A percentile compares a stretch with the other conserved stretches of the same genome.
Conservation (phyloP, 2,797 vertebrate genomes). For the Chiloscyllium punctatum region DNA sequence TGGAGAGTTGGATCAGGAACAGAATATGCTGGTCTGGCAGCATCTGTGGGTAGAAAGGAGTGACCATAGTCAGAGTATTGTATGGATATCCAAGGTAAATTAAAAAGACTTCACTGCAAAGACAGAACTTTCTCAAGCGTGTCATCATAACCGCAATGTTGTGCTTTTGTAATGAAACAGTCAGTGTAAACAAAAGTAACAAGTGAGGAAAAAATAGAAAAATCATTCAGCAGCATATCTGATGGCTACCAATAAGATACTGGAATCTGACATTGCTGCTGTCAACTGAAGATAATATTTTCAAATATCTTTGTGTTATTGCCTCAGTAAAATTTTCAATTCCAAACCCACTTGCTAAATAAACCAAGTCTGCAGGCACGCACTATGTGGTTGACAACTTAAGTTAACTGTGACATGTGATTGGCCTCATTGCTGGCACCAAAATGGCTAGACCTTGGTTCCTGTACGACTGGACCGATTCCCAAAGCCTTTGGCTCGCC, state of each 20-base stretch:
- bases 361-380: neutral
- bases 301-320: neutral
- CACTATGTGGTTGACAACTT: neutral
- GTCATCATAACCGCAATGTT: neutral
- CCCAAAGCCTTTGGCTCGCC: slow-evolving; percentile 47
- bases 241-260: neutral
- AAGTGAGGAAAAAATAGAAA: neutral
- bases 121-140: neutral
- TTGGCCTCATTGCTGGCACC: neutral
- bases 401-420: slow-evolving; percentile 6
- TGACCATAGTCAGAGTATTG: neutral
- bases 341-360: neutral
- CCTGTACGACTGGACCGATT: slow-evolving; percentile 47
- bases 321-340: neutral
- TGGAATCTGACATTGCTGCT: neutral
- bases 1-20: no score
- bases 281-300: neutral
- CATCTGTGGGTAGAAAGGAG: no score
- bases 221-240: neutral
- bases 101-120: neutral
- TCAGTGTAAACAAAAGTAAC: neutral
- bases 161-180: neutral
- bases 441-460: slow-evolving; percentile 42
- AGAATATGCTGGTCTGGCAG: no score
- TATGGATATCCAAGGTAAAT: neutral